Percentiles rank a stretch among this genome's conserved stretches.
phyloP scores from a whole-genome alignment of 2,113 vertebrate species.

The Laticauda colubrina region DNA sequence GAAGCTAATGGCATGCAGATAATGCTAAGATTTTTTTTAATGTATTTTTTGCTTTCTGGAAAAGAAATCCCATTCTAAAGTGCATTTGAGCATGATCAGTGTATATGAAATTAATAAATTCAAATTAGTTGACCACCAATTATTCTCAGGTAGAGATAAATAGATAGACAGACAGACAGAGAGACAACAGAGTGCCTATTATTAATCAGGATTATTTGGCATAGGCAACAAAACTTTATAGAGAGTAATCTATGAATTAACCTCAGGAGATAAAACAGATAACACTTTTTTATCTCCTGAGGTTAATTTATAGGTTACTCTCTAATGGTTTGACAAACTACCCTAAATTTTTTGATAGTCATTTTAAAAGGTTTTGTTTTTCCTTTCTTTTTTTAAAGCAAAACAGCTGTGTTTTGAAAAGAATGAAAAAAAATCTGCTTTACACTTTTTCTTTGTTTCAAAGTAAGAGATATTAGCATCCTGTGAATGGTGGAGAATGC shows the following conservation, averaged over 20 bases:
- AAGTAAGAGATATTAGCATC: background rate
- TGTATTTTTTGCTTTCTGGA: constrained; percentile 47
- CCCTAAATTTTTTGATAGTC: background rate
- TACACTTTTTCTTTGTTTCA: background rate
- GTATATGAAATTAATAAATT: background rate
- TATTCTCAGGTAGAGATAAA: background rate
- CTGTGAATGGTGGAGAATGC: background rate
- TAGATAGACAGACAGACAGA: background rate
- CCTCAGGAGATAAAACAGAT: too few relatives aligned
- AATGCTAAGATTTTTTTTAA: background rate
- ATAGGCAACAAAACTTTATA: constrained; percentile 6
- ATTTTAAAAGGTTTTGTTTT: constrained; percentile 18
- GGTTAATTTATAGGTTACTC: background rate
- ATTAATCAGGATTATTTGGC: constrained; percentile 6
- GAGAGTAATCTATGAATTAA: too few relatives aligned
- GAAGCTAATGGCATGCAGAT: constrained; percentile 50
- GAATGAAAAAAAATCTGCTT: constrained; percentile 28
- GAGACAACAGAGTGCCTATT: background rate
- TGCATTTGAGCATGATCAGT: background rate
- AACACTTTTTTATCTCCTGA: background rate
- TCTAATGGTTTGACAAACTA: constrained; percentile 20
- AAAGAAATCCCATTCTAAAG: constrained; percentile 57
- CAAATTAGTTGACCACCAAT: background rate
- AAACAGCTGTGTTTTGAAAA: constrained; percentile 7
- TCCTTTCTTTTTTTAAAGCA: background rate